Percentiles rank a stretch among this genome's conserved stretches.
Evolutionary conservation across 1,140 invertebrate genomes (phyloP).

Genomic region (Orius insidiosus): DNA sequence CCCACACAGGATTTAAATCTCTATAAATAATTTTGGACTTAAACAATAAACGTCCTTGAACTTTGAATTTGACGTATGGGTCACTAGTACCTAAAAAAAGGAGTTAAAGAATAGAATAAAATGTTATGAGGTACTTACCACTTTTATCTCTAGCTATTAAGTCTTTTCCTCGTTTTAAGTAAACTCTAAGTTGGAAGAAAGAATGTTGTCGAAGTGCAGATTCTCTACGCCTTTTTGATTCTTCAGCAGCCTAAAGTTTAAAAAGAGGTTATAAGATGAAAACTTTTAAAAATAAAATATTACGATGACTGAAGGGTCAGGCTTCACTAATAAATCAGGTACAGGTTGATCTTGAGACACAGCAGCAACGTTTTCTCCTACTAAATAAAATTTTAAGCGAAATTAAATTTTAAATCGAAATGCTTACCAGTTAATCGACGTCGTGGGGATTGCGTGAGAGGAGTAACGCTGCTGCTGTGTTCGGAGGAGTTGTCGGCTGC

Average conservation of each 20-base stretch:
- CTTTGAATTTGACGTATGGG: constrained; percentile 96
- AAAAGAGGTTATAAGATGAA: constrained; percentile 8
- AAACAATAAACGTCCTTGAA: constrained; percentile 71
- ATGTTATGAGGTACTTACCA: constrained; percentile 40
- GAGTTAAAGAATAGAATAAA: constrained; percentile 13
- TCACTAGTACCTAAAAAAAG: constrained; percentile 74
- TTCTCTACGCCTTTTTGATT: constrained; percentile 43
- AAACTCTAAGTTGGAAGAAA: constrained; percentile 78
- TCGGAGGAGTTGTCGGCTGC: constrained; percentile 54
- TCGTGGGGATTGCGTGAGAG: constrained; percentile 40
- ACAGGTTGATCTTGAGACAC: neutral
- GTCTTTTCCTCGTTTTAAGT: constrained; percentile 71
- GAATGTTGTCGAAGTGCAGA: constrained; percentile 59
- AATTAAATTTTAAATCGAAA: neutral
- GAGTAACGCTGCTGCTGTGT: constrained; percentile 45
- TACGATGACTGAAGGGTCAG: neutral
- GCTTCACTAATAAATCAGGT: neutral
- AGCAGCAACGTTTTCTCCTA: neutral
- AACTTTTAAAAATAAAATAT: neutral
- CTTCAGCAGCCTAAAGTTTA: constrained; percentile 32
- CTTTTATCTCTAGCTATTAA: constrained; percentile 86
- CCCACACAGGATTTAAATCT: constrained; percentile 85
- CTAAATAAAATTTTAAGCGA: neutral
- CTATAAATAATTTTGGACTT: constrained; percentile 83
- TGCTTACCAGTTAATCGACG: constrained; percentile 25